Base-by-base conservation (phyloP, 2,797 vertebrate species). In the Eidolon dupreanum region DNA sequence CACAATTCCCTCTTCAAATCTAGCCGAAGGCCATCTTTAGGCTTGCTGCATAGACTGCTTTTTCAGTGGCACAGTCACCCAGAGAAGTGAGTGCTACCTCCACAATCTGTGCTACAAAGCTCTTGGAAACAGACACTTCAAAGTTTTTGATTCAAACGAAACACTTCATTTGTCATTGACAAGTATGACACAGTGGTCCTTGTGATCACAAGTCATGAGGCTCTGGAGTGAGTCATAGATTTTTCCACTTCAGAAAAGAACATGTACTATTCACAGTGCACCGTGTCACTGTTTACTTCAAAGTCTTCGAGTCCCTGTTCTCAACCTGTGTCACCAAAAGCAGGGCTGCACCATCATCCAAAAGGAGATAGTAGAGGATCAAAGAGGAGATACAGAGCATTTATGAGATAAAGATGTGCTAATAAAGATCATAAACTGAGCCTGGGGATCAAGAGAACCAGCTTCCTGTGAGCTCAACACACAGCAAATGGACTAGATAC, bases 161-260 rank as follows among this genome's bases (percentile, higher is more conserved):
- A 77, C 46, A 2, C 26, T 49, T 59, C 82, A 43, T 41, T 33
- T 71, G 49, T 63, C 77, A n/a, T 6, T 66, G 96, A 79, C 71
- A 68, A 71, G 63, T 10, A 7, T 8, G 88, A 73, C 57, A 4
- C 28, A 2, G 66, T 57, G 41, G 36, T 33, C 88, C 24, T 36
- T 83, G 41, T 88, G 88, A 86, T 95, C 46, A 55, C 41, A 59
- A 96, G 70, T 53, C 73, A 53, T 10, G 51, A 83, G 33, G 77
- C 57, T 82, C 51, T 53, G 57, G 41, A 85, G 57, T 13, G 28
- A 94, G 75, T 83, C 92, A 71, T 2, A 51, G 51, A 36, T 19
- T 93, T 95, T 94, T 43, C 70, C 79, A 78, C 89, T 94, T 91
- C 85, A 81, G 70, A 63, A 61, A 71, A 71, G 61, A 74, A 26